Evolutionary conservation across 2,888 invertebrate genomes (phyloP), one percentile per base, ranked within the genome.

Genomic region (Diplolepis rosae): DNA sequence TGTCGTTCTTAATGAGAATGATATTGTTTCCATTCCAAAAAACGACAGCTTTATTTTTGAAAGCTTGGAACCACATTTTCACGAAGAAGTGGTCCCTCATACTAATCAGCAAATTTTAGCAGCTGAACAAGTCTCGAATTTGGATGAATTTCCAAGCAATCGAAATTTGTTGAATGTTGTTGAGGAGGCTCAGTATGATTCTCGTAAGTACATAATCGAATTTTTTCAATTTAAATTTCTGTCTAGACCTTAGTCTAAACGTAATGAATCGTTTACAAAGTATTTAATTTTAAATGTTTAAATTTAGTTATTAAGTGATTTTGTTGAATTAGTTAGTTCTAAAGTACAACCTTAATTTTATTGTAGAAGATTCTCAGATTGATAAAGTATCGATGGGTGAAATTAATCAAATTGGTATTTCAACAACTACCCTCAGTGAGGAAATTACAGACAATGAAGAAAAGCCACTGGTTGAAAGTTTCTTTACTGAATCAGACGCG

Each of bases 141-240:
- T 84, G 72, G 79, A 82, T 72, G 81, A 83, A 75, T 81, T 84
- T 80, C 80, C 77, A 9, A 80, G 78, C 13, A 83, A 85, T 76
- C 80, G 83, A 81, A 85, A 85, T 84, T 84, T 88, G 75, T 80
- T 85, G 77, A 84, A 83, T 77, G 78, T 81, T 71, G 80, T 83
- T 72, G 81, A 81, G 68, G 76, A 68, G 76, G 73, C 79, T 50
- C 70, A 76, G 73, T 70, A 76, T 66, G 73, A 80, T 15, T 75
- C 76, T 72, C 76, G 84, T 82, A 73, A 80, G 78, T 76, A 71
- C 65, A 65, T 65, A 42, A 42, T 48, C 66, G 28, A n/a, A 22
- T 48, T 42, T 61, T 68, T 48, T 66, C 18, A 42, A 65, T 65
- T 65, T 61, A 13, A 39, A 65, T 51, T 67, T 15, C 65, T 52